phyloP scores from a whole-genome alignment of 1,140 invertebrate genomes.

The Scylla paramamosain region DNA sequence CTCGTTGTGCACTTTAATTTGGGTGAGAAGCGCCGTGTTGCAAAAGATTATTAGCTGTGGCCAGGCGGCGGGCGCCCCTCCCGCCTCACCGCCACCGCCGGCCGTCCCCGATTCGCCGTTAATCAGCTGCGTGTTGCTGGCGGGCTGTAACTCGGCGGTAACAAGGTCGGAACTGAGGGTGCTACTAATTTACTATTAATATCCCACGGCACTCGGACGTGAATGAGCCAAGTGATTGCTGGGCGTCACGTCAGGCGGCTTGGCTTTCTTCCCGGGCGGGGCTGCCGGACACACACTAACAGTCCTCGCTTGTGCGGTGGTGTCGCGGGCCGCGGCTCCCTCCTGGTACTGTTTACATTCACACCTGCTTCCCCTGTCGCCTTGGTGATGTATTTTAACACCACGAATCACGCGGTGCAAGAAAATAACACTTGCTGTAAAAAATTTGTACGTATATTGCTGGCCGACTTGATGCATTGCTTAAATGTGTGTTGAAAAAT shows the following conservation, averaged over 20 bases:
- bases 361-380: background rate
- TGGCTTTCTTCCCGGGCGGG: background rate
- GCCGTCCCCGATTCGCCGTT: background rate
- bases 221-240: conserved; percentile 21
- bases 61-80: background rate
- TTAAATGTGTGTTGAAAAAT: too few relatives aligned
- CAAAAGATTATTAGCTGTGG: background rate
- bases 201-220: conserved; percentile 8
- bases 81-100: background rate
- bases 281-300: too few relatives aligned
- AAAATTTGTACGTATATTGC: too few relatives aligned
- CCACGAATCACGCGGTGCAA: too few relatives aligned
- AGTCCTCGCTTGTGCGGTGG: too few relatives aligned
- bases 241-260: background rate
- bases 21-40: background rate
- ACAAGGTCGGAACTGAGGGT: conserved; percentile 9
- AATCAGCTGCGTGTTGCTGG: background rate
- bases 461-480: too few relatives aligned
- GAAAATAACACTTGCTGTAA: too few relatives aligned
- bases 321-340: too few relatives aligned
- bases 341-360: too few relatives aligned
- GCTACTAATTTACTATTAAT: conserved; percentile 14
- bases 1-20: background rate
- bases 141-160: conserved; percentile 17
- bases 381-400: too few relatives aligned